Percentiles rank a stretch among this genome's conserved stretches.
Evolutionary conservation across 2,797 vertebrate species (phyloP).

Genomic region (Dryobates pubescens): DNA sequence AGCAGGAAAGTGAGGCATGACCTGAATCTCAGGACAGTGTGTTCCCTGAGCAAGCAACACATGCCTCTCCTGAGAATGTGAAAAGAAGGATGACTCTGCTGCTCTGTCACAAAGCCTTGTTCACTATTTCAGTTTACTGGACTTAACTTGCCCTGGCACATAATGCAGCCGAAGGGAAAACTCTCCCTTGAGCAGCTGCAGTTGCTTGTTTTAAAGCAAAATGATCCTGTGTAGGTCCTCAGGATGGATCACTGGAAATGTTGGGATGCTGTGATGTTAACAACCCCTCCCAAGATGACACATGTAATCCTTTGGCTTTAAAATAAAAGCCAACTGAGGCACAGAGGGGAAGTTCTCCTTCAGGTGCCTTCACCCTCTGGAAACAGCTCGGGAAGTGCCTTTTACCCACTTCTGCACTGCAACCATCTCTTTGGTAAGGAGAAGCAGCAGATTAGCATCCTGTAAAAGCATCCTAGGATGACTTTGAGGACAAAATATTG

Average conservation of each 20-base stretch:
- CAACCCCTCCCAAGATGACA: slow-evolving; percentile 30
- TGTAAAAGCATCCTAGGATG: background rate
- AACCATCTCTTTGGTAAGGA: background rate
- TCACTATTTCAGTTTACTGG: slow-evolving; percentile 46
- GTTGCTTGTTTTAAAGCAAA: slow-evolving; percentile 1
- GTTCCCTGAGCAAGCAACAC: background rate
- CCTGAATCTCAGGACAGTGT: background rate
- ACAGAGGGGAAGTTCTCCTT: background rate
- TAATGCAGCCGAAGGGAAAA: background rate
- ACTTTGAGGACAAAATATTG: background rate
- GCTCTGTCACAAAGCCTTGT: slow-evolving; percentile 36
- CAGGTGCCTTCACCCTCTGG: background rate
- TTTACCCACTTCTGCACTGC: background rate
- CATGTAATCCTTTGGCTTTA: slow-evolving; percentile 22
- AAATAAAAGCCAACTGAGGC: slow-evolving; percentile 22
- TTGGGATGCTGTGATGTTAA: slow-evolving; percentile 18
- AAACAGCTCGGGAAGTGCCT: background rate
- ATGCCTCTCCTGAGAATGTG: slow-evolving; percentile 13
- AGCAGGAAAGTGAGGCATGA: background rate
- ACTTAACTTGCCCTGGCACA: slow-evolving; percentile 39
- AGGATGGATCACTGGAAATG: background rate
- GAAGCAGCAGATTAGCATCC: background rate
- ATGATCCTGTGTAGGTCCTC: slow-evolving; percentile 40
- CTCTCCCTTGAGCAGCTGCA: background rate
- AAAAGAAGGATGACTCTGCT: slow-evolving; percentile 17